Conservation (phyloP, 2,888 invertebrate species). For the Eupithecia dodoneata region DNA sequence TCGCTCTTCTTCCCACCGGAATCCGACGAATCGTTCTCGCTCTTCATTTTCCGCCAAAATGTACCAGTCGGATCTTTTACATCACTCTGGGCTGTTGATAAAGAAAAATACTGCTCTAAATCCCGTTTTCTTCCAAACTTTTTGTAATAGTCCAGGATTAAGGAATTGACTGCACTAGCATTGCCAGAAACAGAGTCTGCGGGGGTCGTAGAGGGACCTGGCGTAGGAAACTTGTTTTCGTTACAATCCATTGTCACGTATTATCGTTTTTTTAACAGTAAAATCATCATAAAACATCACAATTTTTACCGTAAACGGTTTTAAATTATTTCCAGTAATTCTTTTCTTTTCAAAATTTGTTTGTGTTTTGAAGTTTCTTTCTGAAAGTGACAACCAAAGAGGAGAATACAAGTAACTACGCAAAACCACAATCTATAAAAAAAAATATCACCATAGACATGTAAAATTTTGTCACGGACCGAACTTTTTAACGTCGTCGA, state of each 20-base stretch:
- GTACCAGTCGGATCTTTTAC: conserved; percentile 69
- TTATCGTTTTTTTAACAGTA: not conserved
- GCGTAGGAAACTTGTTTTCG: conserved; percentile 45
- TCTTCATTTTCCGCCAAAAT: conserved; percentile 79
- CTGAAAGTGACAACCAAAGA: not conserved
- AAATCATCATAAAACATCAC: conserved; percentile 24
- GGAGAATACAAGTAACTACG: too few relatives aligned
- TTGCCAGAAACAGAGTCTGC: conserved; percentile 53
- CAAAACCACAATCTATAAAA: not conserved
- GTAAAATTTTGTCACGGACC: too few relatives aligned
- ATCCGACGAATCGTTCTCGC: conserved; percentile 72
- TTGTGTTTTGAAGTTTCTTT: conserved; percentile 29
- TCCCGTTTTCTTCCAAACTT: conserved; percentile 87
- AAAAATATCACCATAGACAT: not conserved
- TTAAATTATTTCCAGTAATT: conserved; percentile 12
- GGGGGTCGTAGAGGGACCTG: conserved; percentile 36
- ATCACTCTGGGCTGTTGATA: conserved; percentile 76
- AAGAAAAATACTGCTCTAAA: conserved; percentile 87
- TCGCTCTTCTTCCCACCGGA: conserved; percentile 71
- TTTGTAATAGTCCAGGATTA: conserved; percentile 87
- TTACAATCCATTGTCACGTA: conserved; percentile 61
- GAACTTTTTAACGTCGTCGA: too few relatives aligned
- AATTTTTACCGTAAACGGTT: conserved; percentile 36
- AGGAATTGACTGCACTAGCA: conserved; percentile 64
- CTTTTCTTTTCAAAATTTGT: conserved; percentile 47